phyloP scores from a whole-genome alignment of 2,888 invertebrate species.

The Conomelus anceps region DNA sequence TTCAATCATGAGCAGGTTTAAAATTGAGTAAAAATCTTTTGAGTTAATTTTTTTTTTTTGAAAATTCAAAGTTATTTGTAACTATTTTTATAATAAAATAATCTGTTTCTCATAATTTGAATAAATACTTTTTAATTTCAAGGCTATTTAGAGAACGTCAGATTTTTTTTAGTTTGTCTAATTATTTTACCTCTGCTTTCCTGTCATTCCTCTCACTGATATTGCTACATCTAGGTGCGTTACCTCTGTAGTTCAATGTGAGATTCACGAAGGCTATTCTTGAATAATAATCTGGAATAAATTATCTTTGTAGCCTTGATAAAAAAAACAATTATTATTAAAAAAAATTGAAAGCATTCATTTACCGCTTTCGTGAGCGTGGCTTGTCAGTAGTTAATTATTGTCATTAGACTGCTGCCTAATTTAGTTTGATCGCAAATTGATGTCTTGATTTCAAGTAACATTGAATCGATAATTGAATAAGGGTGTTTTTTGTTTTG shows the following conservation, averaged over 20 bases:
- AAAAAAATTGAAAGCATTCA: not conserved
- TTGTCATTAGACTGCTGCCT: not conserved
- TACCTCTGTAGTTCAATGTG: not conserved
- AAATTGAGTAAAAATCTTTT: too few species aligned
- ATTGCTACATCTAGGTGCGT: not conserved
- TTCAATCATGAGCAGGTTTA: too few species aligned
- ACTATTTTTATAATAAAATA: too few species aligned
- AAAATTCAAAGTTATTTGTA: too few species aligned
- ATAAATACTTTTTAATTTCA: not conserved
- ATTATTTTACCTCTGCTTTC: not conserved
- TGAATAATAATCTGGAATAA: not conserved
- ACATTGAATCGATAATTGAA: not conserved
- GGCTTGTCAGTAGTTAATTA: not conserved
- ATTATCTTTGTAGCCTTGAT: not conserved
- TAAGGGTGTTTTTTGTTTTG: too few species aligned
- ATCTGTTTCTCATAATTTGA: not conserved
- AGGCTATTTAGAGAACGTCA: not conserved
- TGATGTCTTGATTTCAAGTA: not conserved
- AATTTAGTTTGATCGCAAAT: not conserved
- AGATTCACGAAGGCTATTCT: not conserved
- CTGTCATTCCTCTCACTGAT: not conserved
- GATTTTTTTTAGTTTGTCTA: not conserved
- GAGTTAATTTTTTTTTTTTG: too few species aligned
- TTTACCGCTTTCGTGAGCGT: not conserved
- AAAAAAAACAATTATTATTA: not conserved